Evolutionary conservation across 2,888 invertebrate genomes (phyloP), one percentile per base, ranked within the genome.

Genomic region (Choristoneura rosaceana): DNA sequence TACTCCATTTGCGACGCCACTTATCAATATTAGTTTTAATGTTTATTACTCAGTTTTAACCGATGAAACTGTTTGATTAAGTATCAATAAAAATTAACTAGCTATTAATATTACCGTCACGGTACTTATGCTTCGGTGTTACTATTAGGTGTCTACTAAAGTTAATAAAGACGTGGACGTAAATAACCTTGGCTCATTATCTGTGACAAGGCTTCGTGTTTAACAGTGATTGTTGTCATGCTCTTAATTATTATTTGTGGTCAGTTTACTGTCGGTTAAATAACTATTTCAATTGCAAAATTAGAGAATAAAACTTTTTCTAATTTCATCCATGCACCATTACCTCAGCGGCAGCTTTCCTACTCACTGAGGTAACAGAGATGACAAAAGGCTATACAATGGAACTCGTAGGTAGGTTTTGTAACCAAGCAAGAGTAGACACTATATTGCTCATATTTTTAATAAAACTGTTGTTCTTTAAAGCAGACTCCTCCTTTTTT

Each of bases 121-220:
- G 33, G 59, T 62, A 69, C 66, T 38, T 43, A 70, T 66, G 45
- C n/a, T 55, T 68, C 38, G 38, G 38, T 52, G 61, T 69, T 43
- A 59, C 59, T 41, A 43, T 17, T 47, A 38, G 38, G 38, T 7
- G 25, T 2, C 25, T 25, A 52, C 52, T 52, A 17, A n/a, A 52
- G 8, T 9, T 8, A 74, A 69, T 38, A 38, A 38, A 38, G 38
- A 38, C 7, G 38, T 38, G 5, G 38, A 38, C 38, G 58, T 45
- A 61, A 66, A 61, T 64, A 64, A 34, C 70, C 60, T 75, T 62
- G 69, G 43, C 47, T 14, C n/a, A 62, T 62, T 62, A 73, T 74
- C 14, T 58, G 34, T 55, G 63, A 75, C 66, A 63, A 71, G 69
- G 50, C 17, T 60, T 61, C 43, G 52, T 25, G n/a, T 38, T 70